Evolutionary conservation across 2,113 vertebrate species (phyloP), one percentile per base, ranked within the genome.

Genomic region (Alosa alosa): DNA sequence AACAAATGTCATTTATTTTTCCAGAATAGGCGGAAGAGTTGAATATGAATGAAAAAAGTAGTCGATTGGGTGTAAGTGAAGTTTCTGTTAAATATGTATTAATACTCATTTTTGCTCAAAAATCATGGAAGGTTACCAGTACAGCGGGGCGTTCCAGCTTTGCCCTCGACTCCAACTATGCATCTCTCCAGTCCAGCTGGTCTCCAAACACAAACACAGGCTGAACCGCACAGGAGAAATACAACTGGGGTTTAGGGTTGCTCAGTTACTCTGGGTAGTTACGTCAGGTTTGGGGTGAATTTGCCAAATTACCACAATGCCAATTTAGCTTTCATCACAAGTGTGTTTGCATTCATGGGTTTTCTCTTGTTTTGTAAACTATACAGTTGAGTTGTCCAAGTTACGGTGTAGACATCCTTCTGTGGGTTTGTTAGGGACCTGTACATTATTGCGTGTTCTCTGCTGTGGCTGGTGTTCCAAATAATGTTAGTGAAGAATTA

Each of bases 301-400:
- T 78, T 78, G 72, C 72, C 72, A 78, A 78, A 78, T 78, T 78
- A 39, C 31, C 72, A 78, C 36, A 72, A 72, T 72, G 72, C 72
- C 72, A 78, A 78, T 78, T 78, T 78, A 36, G 25, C 72, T 39
- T 17, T 78, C 13, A 78, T 17, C 31, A 13, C 39, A 41, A 13
- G 31, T 78, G 72, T 78, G 72, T 36, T 72, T 72, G n/a, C 6
- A 78, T 39, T 78, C 31, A 36, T 39, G 31, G n/a, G 13, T 39
- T 78, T 31, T 41, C 72, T 78, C 25, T 72, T 25, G 72, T 78
- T 78, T 39, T 78, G 72, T 78, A 36, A 78, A 78, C 72, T 78
- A 36, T 36, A 6, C 36, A 36, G n/a, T 6, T 6, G 64, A 72
- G 60, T 31, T 11, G 64, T 72, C 64, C 10, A n/a, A 25, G n/a